These are phyloP conservation scores for Drosophila burlai DNA, from an alignment of 1,140 invertebrate species.

Conservation along the genomic window DNA sequence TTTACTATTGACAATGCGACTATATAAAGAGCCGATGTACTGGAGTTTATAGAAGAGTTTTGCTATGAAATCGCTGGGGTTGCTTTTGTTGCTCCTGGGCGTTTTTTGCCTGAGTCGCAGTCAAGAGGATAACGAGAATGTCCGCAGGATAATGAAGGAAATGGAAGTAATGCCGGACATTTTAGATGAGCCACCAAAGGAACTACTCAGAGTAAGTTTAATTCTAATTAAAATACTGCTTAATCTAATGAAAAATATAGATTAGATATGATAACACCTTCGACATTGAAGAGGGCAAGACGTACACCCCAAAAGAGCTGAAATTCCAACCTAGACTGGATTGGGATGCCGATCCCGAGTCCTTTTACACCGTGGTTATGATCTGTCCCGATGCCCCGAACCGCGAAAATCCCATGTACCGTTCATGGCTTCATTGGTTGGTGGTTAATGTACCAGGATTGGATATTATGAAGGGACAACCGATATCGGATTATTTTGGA, in stretches of 20 bases:
- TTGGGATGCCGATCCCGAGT: slow-evolving; percentile 87
- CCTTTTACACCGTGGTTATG: slow-evolving; percentile 91
- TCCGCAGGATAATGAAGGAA: slow-evolving; percentile 61
- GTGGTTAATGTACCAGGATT: slow-evolving; percentile 94
- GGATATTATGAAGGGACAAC: slow-evolving; percentile 90
- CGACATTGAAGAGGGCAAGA: slow-evolving; percentile 64
- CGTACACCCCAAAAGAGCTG: slow-evolving; percentile 58
- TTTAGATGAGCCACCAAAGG: slow-evolving; percentile 88
- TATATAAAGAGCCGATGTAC: slow-evolving; percentile 21
- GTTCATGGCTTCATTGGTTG: slow-evolving; percentile 97
- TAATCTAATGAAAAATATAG: neutral
- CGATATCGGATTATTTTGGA: slow-evolving; percentile 92
- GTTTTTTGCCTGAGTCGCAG: slow-evolving; percentile 12
- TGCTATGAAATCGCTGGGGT: slow-evolving; percentile 45
- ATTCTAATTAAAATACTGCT: no score
- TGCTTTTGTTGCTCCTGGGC: slow-evolving; percentile 18
- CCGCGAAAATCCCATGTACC: slow-evolving; percentile 90
- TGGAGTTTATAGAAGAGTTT: slow-evolving; percentile 14
- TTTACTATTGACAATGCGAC: slow-evolving; percentile 18
- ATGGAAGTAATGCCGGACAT: slow-evolving; percentile 88
- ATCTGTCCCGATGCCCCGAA: slow-evolving; percentile 87
- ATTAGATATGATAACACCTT: slow-evolving; percentile 50
- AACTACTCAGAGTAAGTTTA: slow-evolving; percentile 44
- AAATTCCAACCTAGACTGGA: slow-evolving; percentile 85
- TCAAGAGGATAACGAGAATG: slow-evolving; percentile 52